Evolutionary conservation across 2,888 invertebrate species (phyloP).

Genomic region (Cynaeus angustus): DNA sequence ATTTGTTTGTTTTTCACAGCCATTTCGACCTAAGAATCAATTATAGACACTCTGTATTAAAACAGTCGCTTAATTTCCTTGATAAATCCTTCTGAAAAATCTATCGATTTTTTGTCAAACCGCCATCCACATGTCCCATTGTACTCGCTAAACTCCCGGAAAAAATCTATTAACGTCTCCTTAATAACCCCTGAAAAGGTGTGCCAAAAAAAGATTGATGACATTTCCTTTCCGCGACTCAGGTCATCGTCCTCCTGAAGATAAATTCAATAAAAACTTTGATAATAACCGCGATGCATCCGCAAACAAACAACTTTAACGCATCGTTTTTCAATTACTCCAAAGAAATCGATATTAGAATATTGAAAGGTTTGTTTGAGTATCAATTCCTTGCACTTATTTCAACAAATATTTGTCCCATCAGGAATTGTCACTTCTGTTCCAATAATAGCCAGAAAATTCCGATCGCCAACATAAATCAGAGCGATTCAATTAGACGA

Average conservation of each 20-base stretch:
- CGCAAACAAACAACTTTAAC: neutral
- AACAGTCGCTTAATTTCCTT: too few species aligned
- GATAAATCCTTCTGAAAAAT: neutral
- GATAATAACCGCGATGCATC: neutral
- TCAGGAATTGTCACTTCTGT: too few species aligned
- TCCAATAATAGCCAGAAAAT: neutral
- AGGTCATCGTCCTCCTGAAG: slow-evolving; percentile 16
- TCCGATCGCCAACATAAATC: slow-evolving; percentile 21
- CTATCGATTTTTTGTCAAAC: neutral
- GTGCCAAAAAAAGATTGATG: slow-evolving; percentile 29
- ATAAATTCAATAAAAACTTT: neutral
- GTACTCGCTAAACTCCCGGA: slow-evolving; percentile 2
- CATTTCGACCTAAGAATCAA: too few species aligned
- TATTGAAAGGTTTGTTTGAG: neutral
- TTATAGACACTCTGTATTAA: too few species aligned
- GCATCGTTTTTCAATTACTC: slow-evolving; percentile 2
- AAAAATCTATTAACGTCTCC: slow-evolving; percentile 23
- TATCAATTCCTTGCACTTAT: slow-evolving; percentile 2
- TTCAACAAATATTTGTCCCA: neutral
- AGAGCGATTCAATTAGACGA: slow-evolving; percentile 28
- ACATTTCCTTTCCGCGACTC: slow-evolving; percentile 20
- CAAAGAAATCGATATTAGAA: neutral
- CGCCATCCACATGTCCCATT: neutral
- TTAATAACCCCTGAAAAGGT: slow-evolving; percentile 23
- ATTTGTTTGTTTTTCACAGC: too few species aligned